Base-by-base conservation (phyloP, 2,888 invertebrate species). In the Eilema griseolum region DNA sequence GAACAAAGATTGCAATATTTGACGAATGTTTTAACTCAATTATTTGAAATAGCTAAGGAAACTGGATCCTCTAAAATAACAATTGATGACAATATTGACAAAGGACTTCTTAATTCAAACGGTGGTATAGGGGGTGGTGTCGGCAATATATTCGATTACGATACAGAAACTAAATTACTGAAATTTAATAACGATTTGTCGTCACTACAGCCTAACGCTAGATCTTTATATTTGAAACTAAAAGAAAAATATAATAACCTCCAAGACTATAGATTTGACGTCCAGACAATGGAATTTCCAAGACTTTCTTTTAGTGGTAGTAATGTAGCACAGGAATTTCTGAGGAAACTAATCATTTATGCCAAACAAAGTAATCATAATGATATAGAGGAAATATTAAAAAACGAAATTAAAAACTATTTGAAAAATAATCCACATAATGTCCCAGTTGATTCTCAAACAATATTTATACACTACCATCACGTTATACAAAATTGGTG, bases 401-500 rank as follows among this genome's bases (percentile, higher is more conserved):
- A 71, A 64, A 41, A 28, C 1, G 75, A 81, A 65, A 75, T 73
- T 4, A 67, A 69, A 61, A 33, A 63, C 16, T 59, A 60, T 24
- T 65, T 63, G 5, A 31, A 57, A 8, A 52, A 26, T 7, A 23
- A 33, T 4, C 20, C 69, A 1, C 62, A 70, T 11, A 52, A 57
- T 23, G 26, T 70, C 0, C 41, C 62, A 65, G 62, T 71, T 0
- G 73, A 61, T 33, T 62, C 73, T 0, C 77, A 81, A 3, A 76
- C 72, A 0, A 69, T 82, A 16, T 76, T 72, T 23, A 12, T 75
- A 46, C 66, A 71, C 59, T 72, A 73, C 10, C 81, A 82, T 41
- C 66, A 81, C 14, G 65, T 66, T 68, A 72, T 77, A 16, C 77
- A 74, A 59, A 72, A 69, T 24, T 74, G 77, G 77, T 77, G 77